These are phyloP conservation scores for Heliconius congener DNA, from an alignment of 1,140 invertebrate species.

Conservation along the genomic window DNA sequence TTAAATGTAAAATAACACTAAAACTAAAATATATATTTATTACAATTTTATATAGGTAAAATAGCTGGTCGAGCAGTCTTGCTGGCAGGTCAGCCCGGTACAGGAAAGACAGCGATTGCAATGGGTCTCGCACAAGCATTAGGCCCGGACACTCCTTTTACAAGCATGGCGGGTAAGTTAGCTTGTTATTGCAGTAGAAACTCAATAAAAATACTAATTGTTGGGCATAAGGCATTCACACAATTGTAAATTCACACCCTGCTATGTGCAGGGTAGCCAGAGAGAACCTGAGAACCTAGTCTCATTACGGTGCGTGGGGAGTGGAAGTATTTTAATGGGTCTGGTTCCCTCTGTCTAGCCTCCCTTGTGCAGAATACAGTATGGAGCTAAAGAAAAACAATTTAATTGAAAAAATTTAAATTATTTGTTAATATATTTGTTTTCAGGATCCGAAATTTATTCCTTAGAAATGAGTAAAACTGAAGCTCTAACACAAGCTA, in stretches of 20 bases:
- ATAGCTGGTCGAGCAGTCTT: slow-evolving; percentile 98
- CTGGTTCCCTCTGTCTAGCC: no score
- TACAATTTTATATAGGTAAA: slow-evolving; percentile 82
- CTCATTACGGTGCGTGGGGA: no score
- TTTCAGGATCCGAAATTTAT: slow-evolving; percentile 96
- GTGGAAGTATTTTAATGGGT: no score
- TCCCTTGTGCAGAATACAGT: no score
- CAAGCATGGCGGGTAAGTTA: slow-evolving; percentile 90
- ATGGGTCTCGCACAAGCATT: slow-evolving; percentile 97
- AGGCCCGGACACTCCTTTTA: slow-evolving; percentile 98
- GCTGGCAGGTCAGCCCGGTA: slow-evolving; percentile 97
- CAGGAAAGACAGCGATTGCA: slow-evolving; percentile 98
- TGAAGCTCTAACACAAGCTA: slow-evolving; percentile 98
- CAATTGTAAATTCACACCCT: no score
- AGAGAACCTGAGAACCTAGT: no score
- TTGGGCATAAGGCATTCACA: no score
- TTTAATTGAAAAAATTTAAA: no score
- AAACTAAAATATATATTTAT: neutral
- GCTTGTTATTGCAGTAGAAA: neutral
- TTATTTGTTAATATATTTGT: neutral
- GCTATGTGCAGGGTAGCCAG: no score
- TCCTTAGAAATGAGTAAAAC: slow-evolving; percentile 99
- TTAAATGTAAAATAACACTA: no score
- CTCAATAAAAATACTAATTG: no score
- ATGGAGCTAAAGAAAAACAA: no score